phyloP scores from a whole-genome alignment of 2,113 vertebrate species.

The Oncorhynchus nerka region DNA sequence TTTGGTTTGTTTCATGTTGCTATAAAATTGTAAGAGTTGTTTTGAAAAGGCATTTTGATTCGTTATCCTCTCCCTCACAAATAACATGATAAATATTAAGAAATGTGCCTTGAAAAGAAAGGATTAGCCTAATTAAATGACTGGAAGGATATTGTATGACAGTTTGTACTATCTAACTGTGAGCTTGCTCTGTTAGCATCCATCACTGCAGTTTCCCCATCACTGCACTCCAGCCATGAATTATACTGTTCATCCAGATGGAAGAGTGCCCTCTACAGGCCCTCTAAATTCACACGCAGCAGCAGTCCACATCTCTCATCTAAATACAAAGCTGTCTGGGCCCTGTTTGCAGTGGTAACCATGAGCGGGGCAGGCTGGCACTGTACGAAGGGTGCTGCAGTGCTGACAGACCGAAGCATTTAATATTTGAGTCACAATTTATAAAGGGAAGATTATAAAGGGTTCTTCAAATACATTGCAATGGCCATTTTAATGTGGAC shows the following conservation, averaged over 20 bases:
- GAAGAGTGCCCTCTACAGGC: not conserved
- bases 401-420: not conserved
- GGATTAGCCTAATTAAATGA: conserved; percentile 2
- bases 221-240: not conserved
- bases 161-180: not conserved
- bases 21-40: not conserved
- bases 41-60: not conserved
- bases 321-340: not conserved
- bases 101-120: not conserved
- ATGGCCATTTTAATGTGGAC: not conserved
- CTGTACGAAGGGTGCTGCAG: too few relatives aligned
- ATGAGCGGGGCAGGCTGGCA: not conserved
- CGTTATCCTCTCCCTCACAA: not conserved
- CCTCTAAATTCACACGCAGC: not conserved
- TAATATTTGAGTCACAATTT: not conserved
- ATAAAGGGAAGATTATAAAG: not conserved
- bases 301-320: not conserved
- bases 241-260: not conserved
- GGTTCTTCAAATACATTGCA: not conserved
- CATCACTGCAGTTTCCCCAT: not conserved
- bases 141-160: not conserved
- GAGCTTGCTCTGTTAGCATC: not conserved
- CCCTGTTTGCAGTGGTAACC: not conserved
- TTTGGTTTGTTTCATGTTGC: not conserved
- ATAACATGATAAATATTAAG: not conserved